Conservation (phyloP, 2,113 vertebrate species). For the Campylomormyrus numenius region DNA sequence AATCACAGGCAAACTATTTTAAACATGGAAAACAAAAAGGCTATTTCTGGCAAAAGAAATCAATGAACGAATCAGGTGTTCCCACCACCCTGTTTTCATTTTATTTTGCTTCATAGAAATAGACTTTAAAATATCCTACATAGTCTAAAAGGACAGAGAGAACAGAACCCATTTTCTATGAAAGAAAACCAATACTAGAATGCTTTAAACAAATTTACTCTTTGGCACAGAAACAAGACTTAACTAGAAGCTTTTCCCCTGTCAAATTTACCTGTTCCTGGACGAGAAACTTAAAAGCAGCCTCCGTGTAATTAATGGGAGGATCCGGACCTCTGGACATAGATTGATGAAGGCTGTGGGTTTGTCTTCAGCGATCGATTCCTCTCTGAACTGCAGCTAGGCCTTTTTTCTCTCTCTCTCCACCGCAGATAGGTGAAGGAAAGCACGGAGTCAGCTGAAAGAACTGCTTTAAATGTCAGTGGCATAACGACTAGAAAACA, state of each 20-base stretch:
- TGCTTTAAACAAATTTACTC: slow-evolving; percentile 3
- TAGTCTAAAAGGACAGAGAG: background rate
- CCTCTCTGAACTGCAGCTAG: slow-evolving; percentile 2
- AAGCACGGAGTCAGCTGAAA: slow-evolving; percentile 13
- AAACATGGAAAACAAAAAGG: background rate
- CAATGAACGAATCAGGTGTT: background rate
- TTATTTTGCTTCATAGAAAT: background rate
- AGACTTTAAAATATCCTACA: background rate
- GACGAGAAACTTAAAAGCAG: slow-evolving; percentile 4
- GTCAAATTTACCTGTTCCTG: background rate
- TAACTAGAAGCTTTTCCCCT: slow-evolving; percentile 8
- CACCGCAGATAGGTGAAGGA: background rate
- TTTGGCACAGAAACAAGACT: slow-evolving; percentile 1
- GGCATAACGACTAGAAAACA: background rate
- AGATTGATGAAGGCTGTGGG: slow-evolving; percentile 11
- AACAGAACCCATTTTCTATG: background rate
- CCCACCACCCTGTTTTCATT: background rate
- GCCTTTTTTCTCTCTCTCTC: background rate
- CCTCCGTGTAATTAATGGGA: background rate
- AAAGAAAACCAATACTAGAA: background rate
- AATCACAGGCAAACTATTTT: background rate
- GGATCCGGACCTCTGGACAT: slow-evolving; percentile 1
- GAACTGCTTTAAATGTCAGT: slow-evolving; percentile 12
- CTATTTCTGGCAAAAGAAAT: background rate
- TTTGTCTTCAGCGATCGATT: slow-evolving; percentile 16